Conservation (phyloP, 2,797 vertebrate genomes). For the Erithacus rubecula region DNA sequence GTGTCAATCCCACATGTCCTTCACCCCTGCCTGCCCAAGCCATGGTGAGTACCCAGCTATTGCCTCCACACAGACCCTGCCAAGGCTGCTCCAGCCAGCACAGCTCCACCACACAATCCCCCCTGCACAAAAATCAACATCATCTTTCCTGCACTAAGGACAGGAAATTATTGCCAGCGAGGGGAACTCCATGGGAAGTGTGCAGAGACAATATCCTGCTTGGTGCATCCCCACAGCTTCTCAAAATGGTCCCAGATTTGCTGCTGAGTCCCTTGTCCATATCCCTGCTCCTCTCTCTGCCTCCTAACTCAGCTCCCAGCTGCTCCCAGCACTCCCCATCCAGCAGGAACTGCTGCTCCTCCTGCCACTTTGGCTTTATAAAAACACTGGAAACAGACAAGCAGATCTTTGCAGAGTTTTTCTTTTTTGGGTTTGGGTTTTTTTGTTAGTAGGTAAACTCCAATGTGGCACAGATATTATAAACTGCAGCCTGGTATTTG, state of each 20-base stretch:
- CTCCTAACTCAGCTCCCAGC: not conserved
- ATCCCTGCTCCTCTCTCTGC: not conserved
- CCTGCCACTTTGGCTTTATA: not conserved
- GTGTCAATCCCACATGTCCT: not conserved
- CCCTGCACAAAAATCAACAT: not conserved
- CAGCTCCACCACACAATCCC: not conserved
- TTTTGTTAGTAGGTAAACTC: not conserved
- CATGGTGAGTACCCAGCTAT: fast-evolving
- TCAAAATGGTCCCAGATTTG: not conserved
- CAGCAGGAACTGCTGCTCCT: not conserved
- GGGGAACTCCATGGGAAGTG: constrained; percentile 13
- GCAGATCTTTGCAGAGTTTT: not conserved
- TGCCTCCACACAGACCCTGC: not conserved
- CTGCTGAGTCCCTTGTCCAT: not conserved
- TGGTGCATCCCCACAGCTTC: not conserved
- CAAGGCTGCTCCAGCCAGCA: not conserved
- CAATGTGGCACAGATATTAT: fast-evolving
- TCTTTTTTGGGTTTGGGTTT: not conserved
- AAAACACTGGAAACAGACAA: not conserved
- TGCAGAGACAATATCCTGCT: constrained; percentile 15
- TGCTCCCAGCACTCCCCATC: not conserved
- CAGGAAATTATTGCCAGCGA: not conserved
- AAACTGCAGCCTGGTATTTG: not conserved
- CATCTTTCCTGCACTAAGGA: not conserved
- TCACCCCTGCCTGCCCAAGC: not conserved